A percentile compares a stretch with the other conserved stretches of the same genome.
Conservation (phyloP, 2,888 invertebrate genomes). For the Scaptomyza cyrtandrae region DNA sequence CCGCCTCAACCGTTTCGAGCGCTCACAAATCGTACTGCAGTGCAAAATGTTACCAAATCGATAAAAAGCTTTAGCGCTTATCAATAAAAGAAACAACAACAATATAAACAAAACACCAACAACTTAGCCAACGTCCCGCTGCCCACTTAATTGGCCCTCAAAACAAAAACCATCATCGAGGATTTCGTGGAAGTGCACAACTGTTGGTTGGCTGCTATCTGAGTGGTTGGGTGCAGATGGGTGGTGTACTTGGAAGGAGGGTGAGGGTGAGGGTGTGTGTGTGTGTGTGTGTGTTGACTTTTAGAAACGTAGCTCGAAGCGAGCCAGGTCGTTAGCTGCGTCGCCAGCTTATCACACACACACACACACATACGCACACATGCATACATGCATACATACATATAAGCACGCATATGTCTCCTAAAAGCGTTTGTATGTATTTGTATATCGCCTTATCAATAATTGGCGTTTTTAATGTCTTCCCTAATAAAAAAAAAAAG, state of each 20-base stretch:
- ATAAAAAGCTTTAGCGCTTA: conserved; percentile 51
- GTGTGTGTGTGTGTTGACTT: neutral
- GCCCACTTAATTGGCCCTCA: conserved; percentile 1
- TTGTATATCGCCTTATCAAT: conserved; percentile 59
- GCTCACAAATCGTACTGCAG: conserved; percentile 3
- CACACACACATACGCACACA: conserved; percentile 14
- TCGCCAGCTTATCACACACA: conserved; percentile 68
- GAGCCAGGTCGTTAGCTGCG: conserved; percentile 57
- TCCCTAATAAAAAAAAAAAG: no score
- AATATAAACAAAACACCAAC: neutral
- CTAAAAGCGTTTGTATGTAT: conserved; percentile 12
- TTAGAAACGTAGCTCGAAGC: conserved; percentile 45
- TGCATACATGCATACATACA: no score
- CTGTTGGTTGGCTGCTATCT: neutral
- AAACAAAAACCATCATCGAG: conserved; percentile 27
- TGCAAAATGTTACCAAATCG: conserved; percentile 44
- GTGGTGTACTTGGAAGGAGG: neutral
- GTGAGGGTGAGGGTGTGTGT: neutral
- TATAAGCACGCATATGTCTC: conserved; percentile 16
- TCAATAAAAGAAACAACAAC: conserved; percentile 34
- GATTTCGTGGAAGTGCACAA: conserved; percentile 31
- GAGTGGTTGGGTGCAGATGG: neutral
- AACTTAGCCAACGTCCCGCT: conserved; percentile 11
- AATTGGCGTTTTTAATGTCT: conserved; percentile 19
- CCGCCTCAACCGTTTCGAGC: neutral